Evolutionary conservation across 1,140 invertebrate species (phyloP), one percentile per base, ranked within the genome.

Genomic region (Neelides sp.): DNA sequence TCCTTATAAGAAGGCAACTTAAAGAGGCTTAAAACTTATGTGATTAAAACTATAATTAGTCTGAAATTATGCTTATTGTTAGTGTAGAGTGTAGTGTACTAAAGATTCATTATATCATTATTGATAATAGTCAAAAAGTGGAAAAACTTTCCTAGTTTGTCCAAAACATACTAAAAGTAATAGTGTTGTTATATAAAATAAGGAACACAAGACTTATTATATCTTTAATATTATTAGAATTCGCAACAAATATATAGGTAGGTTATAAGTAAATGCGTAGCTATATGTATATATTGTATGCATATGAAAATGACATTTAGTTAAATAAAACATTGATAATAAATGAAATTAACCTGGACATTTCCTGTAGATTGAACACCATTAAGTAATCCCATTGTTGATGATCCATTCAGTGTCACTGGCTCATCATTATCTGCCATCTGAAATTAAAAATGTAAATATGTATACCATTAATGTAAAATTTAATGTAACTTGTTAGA

Each of bases 311-410:
- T 49, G 22, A 42, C 37, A 44, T 28, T 52, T 44, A 34, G 50
- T 40, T 22, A 37, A 43, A 26, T 19, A 22, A 47, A 26, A 42
- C 37, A 7, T 32, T 54, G 52, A 54, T 58, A 54, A 48, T 52
- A 24, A 39, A 52, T 52, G 51, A 26, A 54, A 43, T 57, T n/a
- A n/a, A 60, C 58, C 58, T 60, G 54, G 49, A 60, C 58, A 41
- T 60, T 60, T 39, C 58, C 58, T 17, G 58, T 54, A 27, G 54
- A 37, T 41, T 60, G 58, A 19, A 56, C 54, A 42, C 54, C 54
- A 48, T 60, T 60, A 8, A 60, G 44, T 40, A 54, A 46, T 32
- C 58, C 58, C 53, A 59, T 59, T 5, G 42, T 54, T 5, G 42
- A 26, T 30, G 47, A 48, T 32, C 54, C 54, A 52, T 55, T 55